Evolutionary conservation across 2,113 vertebrate genomes (phyloP).

Genomic region (Onychostruthus taczanowskii): DNA sequence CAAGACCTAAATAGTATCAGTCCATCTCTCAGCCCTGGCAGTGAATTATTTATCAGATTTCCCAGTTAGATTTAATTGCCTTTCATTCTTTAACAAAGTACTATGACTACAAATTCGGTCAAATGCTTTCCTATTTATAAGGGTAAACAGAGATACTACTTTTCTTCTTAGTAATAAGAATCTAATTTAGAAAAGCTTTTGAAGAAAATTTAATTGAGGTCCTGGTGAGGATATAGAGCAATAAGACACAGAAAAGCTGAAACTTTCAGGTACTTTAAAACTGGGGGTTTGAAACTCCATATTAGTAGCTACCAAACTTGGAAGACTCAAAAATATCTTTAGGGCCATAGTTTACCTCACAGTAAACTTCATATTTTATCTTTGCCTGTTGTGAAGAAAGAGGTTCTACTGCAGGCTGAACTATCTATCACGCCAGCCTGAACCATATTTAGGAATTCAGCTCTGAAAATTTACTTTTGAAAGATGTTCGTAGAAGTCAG

Average conservation of each 20-base stretch:
- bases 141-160: background rate
- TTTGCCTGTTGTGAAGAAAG: background rate
- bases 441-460: background rate
- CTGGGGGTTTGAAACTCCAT: fast-evolving
- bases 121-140: slow-evolving; percentile 3
- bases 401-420: background rate
- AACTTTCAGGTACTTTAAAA: background rate
- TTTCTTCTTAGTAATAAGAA: background rate
- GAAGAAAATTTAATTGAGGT: background rate
- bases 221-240: background rate
- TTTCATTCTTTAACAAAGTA: background rate
- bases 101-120: background rate
- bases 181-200: background rate
- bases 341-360: background rate
- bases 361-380: background rate
- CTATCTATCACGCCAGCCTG: background rate
- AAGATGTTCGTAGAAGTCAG: background rate
- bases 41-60: slow-evolving; percentile 6
- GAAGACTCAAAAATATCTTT: background rate
- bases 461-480: background rate
- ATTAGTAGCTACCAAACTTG: background rate
- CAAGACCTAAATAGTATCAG: background rate
- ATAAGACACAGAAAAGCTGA: background rate
- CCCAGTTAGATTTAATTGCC: background rate
- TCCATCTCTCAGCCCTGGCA: background rate